A percentile compares a stretch with the other conserved stretches of the same genome.
phyloP scores from a whole-genome alignment of 2,888 invertebrate genomes.

The Metalampra italica region DNA sequence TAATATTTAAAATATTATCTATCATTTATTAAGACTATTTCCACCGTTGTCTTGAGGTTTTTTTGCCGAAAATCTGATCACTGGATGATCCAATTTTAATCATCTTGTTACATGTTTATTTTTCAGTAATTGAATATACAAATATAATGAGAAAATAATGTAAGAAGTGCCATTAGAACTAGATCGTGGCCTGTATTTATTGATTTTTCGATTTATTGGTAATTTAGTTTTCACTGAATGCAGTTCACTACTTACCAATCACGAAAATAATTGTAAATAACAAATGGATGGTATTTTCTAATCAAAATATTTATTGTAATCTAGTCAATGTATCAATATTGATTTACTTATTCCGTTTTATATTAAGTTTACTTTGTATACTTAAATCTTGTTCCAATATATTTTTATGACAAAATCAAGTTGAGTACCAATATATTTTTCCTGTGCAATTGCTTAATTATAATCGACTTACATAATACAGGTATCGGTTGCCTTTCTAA shows the following conservation, averaged over 20 bases:
- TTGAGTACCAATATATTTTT: neutral
- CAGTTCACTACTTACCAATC: conserved; percentile 5
- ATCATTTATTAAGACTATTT: conserved; percentile 14
- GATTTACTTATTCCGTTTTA: conserved; percentile 4
- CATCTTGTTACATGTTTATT: neutral
- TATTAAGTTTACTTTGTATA: neutral
- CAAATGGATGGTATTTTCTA: conserved; percentile 32
- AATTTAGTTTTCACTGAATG: conserved; percentile 13
- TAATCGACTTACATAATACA: neutral
- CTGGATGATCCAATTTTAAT: neutral
- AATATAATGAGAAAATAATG: neutral
- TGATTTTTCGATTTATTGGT: conserved; percentile 27
- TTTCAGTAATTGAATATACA: neutral
- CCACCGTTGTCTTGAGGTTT: neutral
- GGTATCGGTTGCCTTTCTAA: conserved; percentile 32
- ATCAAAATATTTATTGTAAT: conserved; percentile 32
- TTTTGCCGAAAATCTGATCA: neutral
- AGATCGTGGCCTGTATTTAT: conserved; percentile 17
- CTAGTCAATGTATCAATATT: conserved; percentile 27
- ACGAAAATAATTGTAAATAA: conserved; percentile 11
- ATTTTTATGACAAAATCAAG: neutral
- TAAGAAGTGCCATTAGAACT: conserved; percentile 51
- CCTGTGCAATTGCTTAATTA: neutral
- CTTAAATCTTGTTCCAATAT: neutral
- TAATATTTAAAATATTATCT: conserved; percentile 17